A percentile compares a stretch with the other conserved stretches of the same genome.
These are phyloP conservation scores for Ostrea denselamellosa DNA, from an alignment of 1,140 invertebrate species.

Conservation along the genomic window DNA sequence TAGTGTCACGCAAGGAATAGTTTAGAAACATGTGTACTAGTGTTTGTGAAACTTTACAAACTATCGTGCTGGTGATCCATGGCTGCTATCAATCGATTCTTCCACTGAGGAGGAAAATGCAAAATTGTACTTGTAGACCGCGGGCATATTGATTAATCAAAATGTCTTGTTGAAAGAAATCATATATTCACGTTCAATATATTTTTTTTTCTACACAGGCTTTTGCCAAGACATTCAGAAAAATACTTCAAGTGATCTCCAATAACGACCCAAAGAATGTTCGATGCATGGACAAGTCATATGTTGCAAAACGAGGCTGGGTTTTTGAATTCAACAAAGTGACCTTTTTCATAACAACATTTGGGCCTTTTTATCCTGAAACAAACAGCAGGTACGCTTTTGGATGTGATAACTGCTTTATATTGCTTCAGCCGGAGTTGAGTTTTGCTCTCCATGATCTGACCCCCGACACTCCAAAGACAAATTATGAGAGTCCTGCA, in stretches of 20 bases:
- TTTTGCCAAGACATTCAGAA: constrained; percentile 66
- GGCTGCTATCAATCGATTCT: no score
- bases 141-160: no score
- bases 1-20: no score
- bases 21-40: no score
- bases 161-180: no score
- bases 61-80: no score
- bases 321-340: constrained; percentile 75
- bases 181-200: neutral
- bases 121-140: no score
- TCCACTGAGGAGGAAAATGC: no score
- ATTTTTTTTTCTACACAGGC: constrained; percentile 60
- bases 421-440: constrained; percentile 76
- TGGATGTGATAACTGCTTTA: constrained; percentile 67
- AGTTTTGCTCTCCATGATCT: constrained; percentile 76
- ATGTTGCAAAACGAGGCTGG: constrained; percentile 67
- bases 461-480: constrained; percentile 69
- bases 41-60: no score
- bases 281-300: constrained; percentile 69
- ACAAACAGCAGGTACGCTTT: constrained; percentile 69
- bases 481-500: constrained; percentile 71
- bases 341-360: constrained; percentile 77
- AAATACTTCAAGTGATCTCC: constrained; percentile 65
- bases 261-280: constrained; percentile 65
- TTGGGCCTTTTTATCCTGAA: constrained; percentile 74